Evolutionary conservation across 2,888 invertebrate species (phyloP).

Genomic region (Heliconius sara): DNA sequence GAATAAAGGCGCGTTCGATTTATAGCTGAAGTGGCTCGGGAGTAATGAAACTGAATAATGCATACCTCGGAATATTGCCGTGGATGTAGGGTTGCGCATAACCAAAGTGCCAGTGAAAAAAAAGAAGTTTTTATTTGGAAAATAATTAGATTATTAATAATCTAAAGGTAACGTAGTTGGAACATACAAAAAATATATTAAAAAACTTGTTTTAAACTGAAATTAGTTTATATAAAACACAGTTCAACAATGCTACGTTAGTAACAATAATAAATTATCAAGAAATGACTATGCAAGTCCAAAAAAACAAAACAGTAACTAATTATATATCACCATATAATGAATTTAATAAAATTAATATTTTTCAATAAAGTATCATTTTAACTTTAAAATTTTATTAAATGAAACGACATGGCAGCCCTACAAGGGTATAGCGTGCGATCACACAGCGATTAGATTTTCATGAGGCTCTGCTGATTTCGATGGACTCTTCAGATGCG

Average conservation of each 20-base stretch:
- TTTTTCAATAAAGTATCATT: no score
- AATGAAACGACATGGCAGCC: constrained; percentile 49
- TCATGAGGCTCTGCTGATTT: constrained; percentile 69
- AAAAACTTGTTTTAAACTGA: no score
- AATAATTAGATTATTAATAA: neutral
- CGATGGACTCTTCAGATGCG: constrained; percentile 46
- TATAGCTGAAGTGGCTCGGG: constrained; percentile 76
- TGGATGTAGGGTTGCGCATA: constrained; percentile 60
- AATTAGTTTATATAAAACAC: no score
- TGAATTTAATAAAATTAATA: no score
- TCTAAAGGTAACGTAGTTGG: no score
- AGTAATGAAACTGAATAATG: constrained; percentile 84
- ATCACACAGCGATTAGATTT: constrained; percentile 79
- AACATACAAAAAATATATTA: no score
- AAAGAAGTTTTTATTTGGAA: neutral
- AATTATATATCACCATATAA: no score
- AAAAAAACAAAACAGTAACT: no score
- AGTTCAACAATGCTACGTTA: no score
- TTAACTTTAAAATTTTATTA: neutral
- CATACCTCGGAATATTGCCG: constrained; percentile 75
- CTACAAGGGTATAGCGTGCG: constrained; percentile 63
- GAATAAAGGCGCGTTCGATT: constrained; percentile 76
- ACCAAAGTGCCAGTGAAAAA: neutral
- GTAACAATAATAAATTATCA: no score
- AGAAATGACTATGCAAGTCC: no score